phyloP scores from a whole-genome alignment of 2,113 vertebrate genomes.

The Lycocorax pyrrhopterus region DNA sequence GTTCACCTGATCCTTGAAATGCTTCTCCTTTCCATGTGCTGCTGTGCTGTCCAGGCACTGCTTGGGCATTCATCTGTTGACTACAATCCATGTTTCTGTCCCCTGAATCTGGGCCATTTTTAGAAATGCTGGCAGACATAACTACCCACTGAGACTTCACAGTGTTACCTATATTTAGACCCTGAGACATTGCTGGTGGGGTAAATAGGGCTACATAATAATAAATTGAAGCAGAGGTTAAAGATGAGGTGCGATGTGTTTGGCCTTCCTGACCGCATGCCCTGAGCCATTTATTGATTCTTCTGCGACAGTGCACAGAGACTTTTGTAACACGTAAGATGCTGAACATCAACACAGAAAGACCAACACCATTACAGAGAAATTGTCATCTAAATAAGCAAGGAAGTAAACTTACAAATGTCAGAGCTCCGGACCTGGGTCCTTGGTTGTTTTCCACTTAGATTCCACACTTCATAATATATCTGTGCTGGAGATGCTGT shows the following conservation, averaged over 20 bases:
- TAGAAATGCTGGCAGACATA: not conserved
- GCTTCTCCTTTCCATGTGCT: not conserved
- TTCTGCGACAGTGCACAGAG: not conserved
- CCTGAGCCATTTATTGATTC: not conserved
- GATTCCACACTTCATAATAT: not conserved
- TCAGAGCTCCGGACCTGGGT: not conserved
- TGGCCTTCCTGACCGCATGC: not conserved
- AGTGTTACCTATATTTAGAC: not conserved
- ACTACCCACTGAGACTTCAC: not conserved
- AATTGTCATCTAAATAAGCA: not conserved
- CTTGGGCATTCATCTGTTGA: not conserved
- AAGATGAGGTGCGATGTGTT: not conserved
- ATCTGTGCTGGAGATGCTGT: not conserved
- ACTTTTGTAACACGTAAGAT: not conserved
- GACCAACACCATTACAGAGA: not conserved
- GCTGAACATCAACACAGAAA: not conserved
- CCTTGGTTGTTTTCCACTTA: not conserved
- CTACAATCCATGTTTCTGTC: not conserved
- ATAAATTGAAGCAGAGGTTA: not conserved
- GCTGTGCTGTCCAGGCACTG: not conserved
- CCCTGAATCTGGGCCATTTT: not conserved
- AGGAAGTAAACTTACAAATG: not conserved
- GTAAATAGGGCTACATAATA: not conserved
- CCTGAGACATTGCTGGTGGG: not conserved
- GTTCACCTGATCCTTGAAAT: not conserved